Percentiles rank a stretch among this genome's conserved stretches.
phyloP scores from a whole-genome alignment of 2,113 vertebrate genomes.

The Nansenia antarctica region DNA sequence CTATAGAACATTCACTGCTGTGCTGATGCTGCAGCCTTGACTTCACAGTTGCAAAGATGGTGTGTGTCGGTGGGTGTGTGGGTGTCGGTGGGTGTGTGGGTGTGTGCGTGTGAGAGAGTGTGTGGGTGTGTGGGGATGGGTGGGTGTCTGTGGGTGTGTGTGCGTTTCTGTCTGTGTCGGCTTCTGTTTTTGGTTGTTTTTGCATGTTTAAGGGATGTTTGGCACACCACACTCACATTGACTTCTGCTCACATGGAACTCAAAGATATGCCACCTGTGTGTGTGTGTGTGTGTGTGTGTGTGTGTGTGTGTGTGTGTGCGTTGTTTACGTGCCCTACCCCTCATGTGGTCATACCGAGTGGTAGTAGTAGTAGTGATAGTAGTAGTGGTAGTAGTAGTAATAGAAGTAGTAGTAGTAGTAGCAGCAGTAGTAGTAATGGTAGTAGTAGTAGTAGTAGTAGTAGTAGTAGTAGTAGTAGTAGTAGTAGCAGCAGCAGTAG shows the following conservation, averaged over 20 bases:
- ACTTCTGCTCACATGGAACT: no score
- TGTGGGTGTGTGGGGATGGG: not conserved
- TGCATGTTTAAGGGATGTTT: not conserved
- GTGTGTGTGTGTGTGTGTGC: not conserved
- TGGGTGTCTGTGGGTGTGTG: not conserved
- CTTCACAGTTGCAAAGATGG: not conserved
- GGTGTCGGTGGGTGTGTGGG: not conserved
- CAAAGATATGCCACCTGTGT: not conserved
- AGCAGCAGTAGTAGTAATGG: no score
- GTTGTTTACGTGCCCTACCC: not conserved
- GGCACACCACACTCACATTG: no score
- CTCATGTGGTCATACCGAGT: no score
- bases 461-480: no score
- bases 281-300: not conserved
- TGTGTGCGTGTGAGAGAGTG: not conserved
- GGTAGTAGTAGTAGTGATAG: no score
- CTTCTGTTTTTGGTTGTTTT: not conserved
- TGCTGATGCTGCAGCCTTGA: not conserved
- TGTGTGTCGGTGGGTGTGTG: not conserved
- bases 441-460: no score
- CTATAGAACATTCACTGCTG: not conserved
- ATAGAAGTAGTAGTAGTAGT: no score
- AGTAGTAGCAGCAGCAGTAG: no score
- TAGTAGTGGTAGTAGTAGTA: no score
- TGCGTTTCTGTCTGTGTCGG: not conserved